These are phyloP conservation scores for Melanostigma gelatinosum DNA, from an alignment of 2,113 vertebrate genomes.

Conservation along the genomic window DNA sequence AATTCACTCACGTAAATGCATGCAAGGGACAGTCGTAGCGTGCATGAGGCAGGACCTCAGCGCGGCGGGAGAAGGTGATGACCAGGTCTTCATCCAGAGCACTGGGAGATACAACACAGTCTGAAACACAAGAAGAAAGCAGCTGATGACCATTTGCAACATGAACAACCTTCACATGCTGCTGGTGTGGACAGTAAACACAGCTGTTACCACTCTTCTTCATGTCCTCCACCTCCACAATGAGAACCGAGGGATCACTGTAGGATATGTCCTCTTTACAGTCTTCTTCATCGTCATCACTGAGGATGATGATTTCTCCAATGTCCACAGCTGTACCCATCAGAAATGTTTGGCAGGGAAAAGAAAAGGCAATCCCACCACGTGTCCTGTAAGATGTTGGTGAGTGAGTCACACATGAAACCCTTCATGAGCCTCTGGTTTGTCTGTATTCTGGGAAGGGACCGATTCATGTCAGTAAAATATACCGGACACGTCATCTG, in stretches of 20 bases:
- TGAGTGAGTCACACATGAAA: neutral
- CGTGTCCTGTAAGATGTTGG: neutral
- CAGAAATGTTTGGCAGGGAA: neutral
- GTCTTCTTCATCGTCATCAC: constrained; percentile 73
- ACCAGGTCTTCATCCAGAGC: constrained; percentile 80
- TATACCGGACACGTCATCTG: neutral
- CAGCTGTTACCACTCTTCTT: constrained; percentile 36
- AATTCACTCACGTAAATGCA: constrained; percentile 72
- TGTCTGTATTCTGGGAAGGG: neutral
- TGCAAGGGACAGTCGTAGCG: constrained; percentile 80
- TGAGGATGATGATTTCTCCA: constrained; percentile 76
- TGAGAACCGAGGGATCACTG: constrained; percentile 63
- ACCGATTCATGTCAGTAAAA: too few relatives aligned
- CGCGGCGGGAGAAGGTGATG: constrained; percentile 75
- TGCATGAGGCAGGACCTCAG: constrained; percentile 81
- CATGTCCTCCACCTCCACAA: constrained; percentile 61
- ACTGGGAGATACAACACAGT: constrained; percentile 3
- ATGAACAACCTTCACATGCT: neutral
- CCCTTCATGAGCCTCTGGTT: neutral
- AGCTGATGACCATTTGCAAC: neutral
- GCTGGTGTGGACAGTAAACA: neutral
- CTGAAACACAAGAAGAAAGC: constrained; percentile 53
- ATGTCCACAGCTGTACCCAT: constrained; percentile 46
- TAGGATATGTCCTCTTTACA: neutral
- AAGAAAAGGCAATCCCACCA: neutral